phyloP scores from a whole-genome alignment of 2,888 invertebrate genomes.

The Entomobrya proxima region DNA sequence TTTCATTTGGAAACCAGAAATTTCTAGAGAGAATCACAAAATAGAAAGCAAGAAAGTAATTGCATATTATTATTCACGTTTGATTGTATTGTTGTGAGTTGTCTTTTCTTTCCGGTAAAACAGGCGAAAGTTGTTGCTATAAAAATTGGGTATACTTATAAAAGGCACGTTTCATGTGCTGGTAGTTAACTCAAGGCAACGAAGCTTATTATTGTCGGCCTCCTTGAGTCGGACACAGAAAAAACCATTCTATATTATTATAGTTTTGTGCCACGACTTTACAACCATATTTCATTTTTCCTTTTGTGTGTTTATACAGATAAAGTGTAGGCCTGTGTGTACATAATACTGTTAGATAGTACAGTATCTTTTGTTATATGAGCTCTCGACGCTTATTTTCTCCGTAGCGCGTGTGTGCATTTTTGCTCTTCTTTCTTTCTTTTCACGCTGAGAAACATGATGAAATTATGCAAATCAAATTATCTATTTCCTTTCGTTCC shows the following conservation, averaged over 20 bases:
- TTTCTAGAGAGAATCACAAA: no score
- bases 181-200: no score
- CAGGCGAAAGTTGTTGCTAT: no score
- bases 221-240: neutral
- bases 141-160: no score
- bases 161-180: no score
- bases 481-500: conserved; percentile 68
- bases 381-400: neutral
- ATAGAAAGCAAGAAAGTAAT: no score
- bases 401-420: neutral
- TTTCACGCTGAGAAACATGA: conserved; percentile 66
- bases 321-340: neutral
- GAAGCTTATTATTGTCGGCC: no score
- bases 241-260: neutral
- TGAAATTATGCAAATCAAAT: conserved; percentile 72
- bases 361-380: neutral
- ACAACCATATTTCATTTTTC: neutral
- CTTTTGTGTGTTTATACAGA: no score
- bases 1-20: no score
- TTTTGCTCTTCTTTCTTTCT: conserved; percentile 24
- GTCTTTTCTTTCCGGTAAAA: no score
- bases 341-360: neutral
- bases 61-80: no score
- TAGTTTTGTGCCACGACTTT: neutral
- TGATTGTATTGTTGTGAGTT: no score